phyloP scores from a whole-genome alignment of 2,888 invertebrate species.

The Calameuta filiformis region DNA sequence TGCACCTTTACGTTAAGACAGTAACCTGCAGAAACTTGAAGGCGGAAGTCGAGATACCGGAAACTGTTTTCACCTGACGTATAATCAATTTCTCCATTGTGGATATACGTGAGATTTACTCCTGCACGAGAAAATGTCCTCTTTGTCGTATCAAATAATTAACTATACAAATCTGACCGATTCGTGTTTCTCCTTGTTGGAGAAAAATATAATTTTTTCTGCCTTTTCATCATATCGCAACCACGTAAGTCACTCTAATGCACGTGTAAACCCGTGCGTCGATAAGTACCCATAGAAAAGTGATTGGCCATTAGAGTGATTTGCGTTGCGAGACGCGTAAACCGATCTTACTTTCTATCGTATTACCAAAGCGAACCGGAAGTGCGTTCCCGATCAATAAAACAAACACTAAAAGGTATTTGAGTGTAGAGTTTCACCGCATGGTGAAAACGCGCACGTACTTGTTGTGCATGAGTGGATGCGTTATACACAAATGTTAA shows the following conservation, averaged over 20 bases:
- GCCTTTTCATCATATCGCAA: too few species aligned
- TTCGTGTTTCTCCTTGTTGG: too few species aligned
- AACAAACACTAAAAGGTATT: neutral
- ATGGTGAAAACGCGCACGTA: constrained; percentile 33
- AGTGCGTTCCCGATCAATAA: constrained; percentile 15
- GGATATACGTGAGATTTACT: too few species aligned
- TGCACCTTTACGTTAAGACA: too few species aligned
- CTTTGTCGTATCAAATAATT: too few species aligned
- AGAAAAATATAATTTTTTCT: too few species aligned
- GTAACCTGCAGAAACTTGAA: too few species aligned
- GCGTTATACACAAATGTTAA: neutral
- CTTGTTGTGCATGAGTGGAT: neutral
- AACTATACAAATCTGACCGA: too few species aligned
- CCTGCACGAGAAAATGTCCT: too few species aligned
- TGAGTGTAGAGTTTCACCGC: constrained; percentile 11
- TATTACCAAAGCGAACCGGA: constrained; percentile 39
- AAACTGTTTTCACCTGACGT: constrained; percentile 33
- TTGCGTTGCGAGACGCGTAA: constrained; percentile 17
- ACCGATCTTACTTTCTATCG: constrained; percentile 50
- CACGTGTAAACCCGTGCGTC: neutral
- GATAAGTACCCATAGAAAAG: neutral
- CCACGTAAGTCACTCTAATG: too few species aligned
- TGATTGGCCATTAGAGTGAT: too few species aligned
- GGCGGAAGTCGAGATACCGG: constrained; percentile 35
- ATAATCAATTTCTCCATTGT: constrained; percentile 27